These are phyloP conservation scores for Zosterops borbonicus DNA, from an alignment of 2,113 vertebrate genomes.

Conservation along the genomic window DNA sequence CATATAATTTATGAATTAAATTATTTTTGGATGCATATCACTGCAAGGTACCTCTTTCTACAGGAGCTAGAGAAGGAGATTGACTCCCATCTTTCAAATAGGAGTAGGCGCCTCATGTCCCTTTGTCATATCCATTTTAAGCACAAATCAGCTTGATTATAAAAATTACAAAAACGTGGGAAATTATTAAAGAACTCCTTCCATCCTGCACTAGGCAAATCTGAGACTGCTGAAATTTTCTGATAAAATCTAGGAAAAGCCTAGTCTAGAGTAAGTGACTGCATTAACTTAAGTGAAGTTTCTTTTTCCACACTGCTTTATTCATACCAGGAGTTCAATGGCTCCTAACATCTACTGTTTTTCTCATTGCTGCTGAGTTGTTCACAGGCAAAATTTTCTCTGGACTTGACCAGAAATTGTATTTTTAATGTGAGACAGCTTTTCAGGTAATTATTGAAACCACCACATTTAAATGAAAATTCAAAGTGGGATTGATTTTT, in stretches of 20 bases:
- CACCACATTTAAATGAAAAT: neutral
- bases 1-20: neutral
- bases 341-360: neutral
- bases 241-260: neutral
- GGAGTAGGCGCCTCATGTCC: neutral
- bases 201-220: neutral
- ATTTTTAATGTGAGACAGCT: neutral
- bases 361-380: neutral
- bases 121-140: neutral
- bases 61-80: neutral
- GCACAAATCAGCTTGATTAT: neutral
- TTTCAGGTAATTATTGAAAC: neutral
- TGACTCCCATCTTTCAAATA: neutral
- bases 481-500: neutral
- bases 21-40: neutral
- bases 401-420: neutral
- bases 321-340: neutral
- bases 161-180: neutral
- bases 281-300: neutral
- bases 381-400: neutral
- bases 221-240: neutral
- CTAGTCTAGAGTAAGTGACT: neutral
- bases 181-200: neutral
- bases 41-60: neutral
- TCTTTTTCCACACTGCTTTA: neutral